Percentiles rank a stretch among this genome's conserved stretches.
Conservation (phyloP, 2,797 vertebrate genomes). For the Anabacerthia variegaticeps region DNA sequence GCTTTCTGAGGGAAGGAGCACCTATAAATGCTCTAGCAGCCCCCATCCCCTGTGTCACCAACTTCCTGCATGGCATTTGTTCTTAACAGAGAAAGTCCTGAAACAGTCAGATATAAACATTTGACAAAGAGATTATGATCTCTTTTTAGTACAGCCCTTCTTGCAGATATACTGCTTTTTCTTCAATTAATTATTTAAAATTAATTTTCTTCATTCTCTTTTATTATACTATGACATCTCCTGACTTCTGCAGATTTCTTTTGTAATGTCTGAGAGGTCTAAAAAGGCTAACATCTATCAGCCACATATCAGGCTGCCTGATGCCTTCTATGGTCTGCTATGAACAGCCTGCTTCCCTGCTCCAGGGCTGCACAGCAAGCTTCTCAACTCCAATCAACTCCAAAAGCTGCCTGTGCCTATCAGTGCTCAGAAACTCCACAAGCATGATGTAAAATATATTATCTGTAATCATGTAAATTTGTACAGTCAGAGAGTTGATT, state of each 20-base stretch:
- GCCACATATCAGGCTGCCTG: background rate
- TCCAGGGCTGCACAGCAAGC: constrained; percentile 52
- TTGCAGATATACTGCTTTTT: background rate
- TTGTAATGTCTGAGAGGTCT: background rate
- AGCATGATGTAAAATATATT: constrained; percentile 59
- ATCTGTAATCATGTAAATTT: constrained; percentile 69
- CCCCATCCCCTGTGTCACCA: background rate
- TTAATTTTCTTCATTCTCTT: background rate
- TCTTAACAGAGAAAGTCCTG: background rate
- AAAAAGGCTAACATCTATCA: constrained; percentile 24
- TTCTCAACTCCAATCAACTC: constrained; percentile 49
- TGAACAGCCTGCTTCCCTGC: background rate
- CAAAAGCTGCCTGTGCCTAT: constrained; percentile 11
- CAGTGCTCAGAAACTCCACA: constrained; percentile 23
- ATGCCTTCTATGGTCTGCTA: background rate
- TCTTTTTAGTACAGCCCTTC: background rate
- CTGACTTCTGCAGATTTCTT: background rate
- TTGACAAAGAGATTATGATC: background rate
- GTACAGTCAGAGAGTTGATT: constrained; percentile 49
- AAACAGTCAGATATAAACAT: background rate
- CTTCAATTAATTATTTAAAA: constrained; percentile 32
- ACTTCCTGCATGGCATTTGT: background rate
- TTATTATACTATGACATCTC: background rate
- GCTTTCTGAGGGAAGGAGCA: background rate
- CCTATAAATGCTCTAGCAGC: background rate